Evolutionary conservation across 2,888 invertebrate species (phyloP).

Genomic region (Apotomis capreana): DNA sequence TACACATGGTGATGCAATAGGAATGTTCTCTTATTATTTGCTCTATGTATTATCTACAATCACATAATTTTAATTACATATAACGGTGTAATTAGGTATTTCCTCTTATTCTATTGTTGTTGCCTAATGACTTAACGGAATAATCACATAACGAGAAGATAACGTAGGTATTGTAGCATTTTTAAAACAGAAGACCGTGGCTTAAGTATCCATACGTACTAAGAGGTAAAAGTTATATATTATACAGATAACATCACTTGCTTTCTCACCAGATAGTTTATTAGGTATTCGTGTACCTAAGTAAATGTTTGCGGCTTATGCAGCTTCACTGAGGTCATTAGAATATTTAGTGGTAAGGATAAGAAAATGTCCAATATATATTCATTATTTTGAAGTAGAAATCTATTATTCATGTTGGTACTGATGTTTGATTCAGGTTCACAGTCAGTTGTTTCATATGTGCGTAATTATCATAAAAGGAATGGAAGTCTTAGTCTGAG

Average conservation of each 20-base stretch:
- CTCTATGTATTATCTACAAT: neutral
- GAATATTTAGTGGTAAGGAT: conserved; percentile 2
- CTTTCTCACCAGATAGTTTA: neutral
- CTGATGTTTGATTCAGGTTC: conserved; percentile 35
- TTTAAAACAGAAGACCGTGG: no score
- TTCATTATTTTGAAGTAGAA: conserved; percentile 32
- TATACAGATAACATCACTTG: conserved; percentile 12
- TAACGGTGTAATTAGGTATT: neutral
- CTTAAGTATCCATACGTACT: neutral
- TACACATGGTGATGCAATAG: conserved; percentile 27
- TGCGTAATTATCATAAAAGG: conserved; percentile 28
- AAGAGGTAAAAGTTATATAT: conserved; percentile 11
- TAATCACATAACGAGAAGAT: no score
- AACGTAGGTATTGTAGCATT: no score
- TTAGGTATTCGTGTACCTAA: neutral
- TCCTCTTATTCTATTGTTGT: neutral
- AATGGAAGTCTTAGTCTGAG: neutral
- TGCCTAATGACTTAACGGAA: neutral
- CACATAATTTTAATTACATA: neutral
- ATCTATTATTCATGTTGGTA: conserved; percentile 28
- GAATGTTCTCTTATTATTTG: conserved; percentile 1
- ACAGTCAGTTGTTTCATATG: conserved; percentile 15
- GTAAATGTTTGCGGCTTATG: conserved; percentile 9
- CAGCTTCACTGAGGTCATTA: conserved; percentile 4
- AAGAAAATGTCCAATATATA: conserved; percentile 25